Conservation (phyloP, 2,113 vertebrate species). For the Myxocyprinus asiaticus region DNA sequence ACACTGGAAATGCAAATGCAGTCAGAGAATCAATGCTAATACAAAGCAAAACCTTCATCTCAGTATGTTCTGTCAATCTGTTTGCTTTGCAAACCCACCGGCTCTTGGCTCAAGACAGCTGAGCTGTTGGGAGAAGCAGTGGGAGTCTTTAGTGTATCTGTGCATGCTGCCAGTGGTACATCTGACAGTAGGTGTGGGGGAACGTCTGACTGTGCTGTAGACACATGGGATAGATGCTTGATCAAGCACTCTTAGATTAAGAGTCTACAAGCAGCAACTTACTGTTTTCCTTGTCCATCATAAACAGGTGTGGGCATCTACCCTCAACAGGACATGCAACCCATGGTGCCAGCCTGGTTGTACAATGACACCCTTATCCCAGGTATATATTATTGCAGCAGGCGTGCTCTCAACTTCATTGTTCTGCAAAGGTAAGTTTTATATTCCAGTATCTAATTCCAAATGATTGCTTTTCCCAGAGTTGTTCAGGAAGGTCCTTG, state of each 20-base stretch:
- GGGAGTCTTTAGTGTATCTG: constrained; percentile 20
- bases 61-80: not conserved
- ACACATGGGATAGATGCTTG: not conserved
- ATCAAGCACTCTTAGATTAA: constrained; percentile 8
- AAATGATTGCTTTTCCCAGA: constrained; percentile 70
- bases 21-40: not conserved
- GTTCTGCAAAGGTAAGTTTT: not conserved
- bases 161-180: constrained; percentile 19
- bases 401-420: not conserved
- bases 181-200: constrained; percentile 55
- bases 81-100: constrained; percentile 3
- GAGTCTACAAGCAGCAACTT: not conserved
- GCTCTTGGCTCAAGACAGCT: too few species aligned
- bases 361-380: constrained; percentile 93
- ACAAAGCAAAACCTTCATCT: not conserved
- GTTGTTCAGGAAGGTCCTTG: constrained; percentile 93
- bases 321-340: constrained; percentile 89
- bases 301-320: constrained; percentile 87
- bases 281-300: constrained; percentile 45
- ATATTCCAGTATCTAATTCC: not conserved
- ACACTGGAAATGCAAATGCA: not conserved
- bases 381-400: constrained; percentile 73
- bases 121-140: too few species aligned
- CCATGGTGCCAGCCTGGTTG: constrained; percentile 90
- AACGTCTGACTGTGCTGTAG: constrained; percentile 29